These are phyloP conservation scores for Margaritifera margaritifera DNA, from an alignment of 2,888 invertebrate genomes.

Conservation along the genomic window DNA sequence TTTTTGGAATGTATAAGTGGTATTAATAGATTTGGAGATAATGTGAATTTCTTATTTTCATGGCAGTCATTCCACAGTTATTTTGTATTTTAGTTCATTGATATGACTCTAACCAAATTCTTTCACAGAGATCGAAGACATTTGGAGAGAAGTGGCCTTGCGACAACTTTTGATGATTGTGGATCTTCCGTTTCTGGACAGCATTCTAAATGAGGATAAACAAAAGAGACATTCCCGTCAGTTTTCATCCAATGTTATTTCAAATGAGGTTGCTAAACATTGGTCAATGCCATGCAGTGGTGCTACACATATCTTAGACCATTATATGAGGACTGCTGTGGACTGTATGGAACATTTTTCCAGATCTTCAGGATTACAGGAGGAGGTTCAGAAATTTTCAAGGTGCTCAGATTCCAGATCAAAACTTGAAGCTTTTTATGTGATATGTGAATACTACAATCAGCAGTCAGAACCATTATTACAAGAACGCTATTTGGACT, in stretches of 20 bases:
- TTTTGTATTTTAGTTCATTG: too few relatives aligned
- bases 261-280: slow-evolving; percentile 57
- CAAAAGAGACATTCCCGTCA: slow-evolving; percentile 34
- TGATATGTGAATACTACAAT: slow-evolving; percentile 61
- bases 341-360: slow-evolving; percentile 66
- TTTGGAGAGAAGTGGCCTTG: slow-evolving; percentile 66
- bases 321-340: slow-evolving; percentile 61
- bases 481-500: slow-evolving; percentile 64
- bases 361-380: slow-evolving; percentile 46
- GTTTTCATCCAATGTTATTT: slow-evolving; percentile 46
- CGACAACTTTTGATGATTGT: slow-evolving; percentile 64
- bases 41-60: too few relatives aligned
- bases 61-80: too few relatives aligned
- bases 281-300: slow-evolving; percentile 46
- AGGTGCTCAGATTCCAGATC: slow-evolving; percentile 46
- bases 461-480: slow-evolving; percentile 53
- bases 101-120: too few relatives aligned
- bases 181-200: slow-evolving; percentile 69
- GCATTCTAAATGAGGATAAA: slow-evolving; percentile 53
- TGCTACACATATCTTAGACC: slow-evolving; percentile 50
- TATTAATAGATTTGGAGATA: too few relatives aligned
- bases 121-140: slow-evolving; percentile 58
- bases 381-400: slow-evolving; percentile 60
- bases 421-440: slow-evolving; percentile 63
- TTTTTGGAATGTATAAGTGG: too few relatives aligned